phyloP scores from a whole-genome alignment of 2,113 vertebrate genomes.

The Cololabis saira region DNA sequence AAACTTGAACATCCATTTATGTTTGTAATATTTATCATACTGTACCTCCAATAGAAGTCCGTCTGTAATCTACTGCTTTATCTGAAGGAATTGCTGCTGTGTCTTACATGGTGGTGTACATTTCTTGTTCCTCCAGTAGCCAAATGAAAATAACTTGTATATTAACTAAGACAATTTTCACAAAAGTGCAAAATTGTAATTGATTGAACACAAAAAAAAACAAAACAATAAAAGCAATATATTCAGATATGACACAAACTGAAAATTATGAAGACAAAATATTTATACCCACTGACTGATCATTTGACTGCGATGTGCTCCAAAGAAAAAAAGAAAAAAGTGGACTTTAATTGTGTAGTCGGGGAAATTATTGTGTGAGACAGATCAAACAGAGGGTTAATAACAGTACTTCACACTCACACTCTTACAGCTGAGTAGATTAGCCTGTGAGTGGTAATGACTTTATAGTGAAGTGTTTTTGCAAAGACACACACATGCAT shows the following conservation, averaged over 20 bases:
- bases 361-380: slow-evolving; percentile 85
- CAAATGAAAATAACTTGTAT: slow-evolving; percentile 66
- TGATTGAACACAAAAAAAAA: neutral
- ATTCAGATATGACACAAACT: too few species aligned
- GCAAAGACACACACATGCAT: slow-evolving; percentile 57
- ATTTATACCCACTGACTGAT: neutral
- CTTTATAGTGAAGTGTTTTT: slow-evolving; percentile 56
- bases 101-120: slow-evolving; percentile 68
- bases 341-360: slow-evolving; percentile 86
- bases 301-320: slow-evolving; percentile 10
- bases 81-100: too few species aligned
- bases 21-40: too few species aligned
- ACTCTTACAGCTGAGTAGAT: slow-evolving; percentile 46
- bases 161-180: neutral
- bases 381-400: slow-evolving; percentile 89
- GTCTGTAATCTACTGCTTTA: too few species aligned
- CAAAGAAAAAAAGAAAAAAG: slow-evolving; percentile 15
- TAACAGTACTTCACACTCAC: slow-evolving; percentile 81
- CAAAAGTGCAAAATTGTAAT: neutral
- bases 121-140: slow-evolving; percentile 70
- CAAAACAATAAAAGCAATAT: neutral
- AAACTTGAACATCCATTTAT: too few species aligned
- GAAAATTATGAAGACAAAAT: neutral
- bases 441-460: slow-evolving; percentile 55
- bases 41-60: too few species aligned